Evolutionary conservation across 2,113 vertebrate genomes (phyloP), one percentile per base, ranked within the genome.

Genomic region (Brachypteracias leptosomus): DNA sequence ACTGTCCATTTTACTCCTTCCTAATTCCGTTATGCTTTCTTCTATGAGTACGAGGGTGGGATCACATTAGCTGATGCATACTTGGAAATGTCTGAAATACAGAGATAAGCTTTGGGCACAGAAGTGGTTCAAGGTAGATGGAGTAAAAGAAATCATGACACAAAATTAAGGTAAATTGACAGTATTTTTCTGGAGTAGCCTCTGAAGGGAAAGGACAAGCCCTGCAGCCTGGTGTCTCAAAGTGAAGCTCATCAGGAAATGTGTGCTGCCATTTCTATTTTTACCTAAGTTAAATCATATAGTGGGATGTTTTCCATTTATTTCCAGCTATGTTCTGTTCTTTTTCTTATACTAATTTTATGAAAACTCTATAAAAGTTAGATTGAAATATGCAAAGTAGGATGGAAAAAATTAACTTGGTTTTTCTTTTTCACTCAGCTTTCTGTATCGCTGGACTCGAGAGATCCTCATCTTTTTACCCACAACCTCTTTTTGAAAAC

Each of bases 401-500:
- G 3, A 49, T n/a, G 22, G 44, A 47, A 18, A 85, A 80, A 67
- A 49, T 31, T 76, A 76, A 81, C 3, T 15, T 59, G 7, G 4
- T 17, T 68, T 71, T 83, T 22, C 6, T 59, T 93, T 82, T 79
- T 71, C 54, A 21, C 57, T 77, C 84, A 98, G 98, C 95, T 98
- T 59, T 88, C 98, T 36, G 97, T 95, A 55, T 89, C 89, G 2
- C 71, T 94, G 0, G 77, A 86, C 51, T 46, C 94, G 66, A 77
- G 94, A 28, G 92, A 84, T 5, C 92, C 96, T 28, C 82, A 85
- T 12, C 95, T 96, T 70, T 95, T 96, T 10, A 88, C 91, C 4
- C 94, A 67, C 74, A 97, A 98, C 62, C 72, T 97, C 51, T 97
- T 97, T 59, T 72, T 97, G 90, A 98, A 97, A 83, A 95, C 70